Conservation (phyloP, 2,888 invertebrate genomes). For the Phyllotreta cruciferae region DNA sequence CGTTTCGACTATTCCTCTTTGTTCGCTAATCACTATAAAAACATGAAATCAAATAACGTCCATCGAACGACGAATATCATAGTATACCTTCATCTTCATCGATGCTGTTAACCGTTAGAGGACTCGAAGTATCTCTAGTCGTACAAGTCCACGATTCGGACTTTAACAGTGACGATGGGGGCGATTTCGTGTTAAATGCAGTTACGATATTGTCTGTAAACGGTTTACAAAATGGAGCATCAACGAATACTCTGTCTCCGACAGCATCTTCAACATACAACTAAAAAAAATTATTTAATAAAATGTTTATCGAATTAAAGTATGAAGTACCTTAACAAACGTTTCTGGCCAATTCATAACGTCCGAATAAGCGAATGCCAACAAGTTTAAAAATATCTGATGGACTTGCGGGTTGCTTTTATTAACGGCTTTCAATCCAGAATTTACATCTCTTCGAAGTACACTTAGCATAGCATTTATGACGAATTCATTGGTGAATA, state of each 20-base stretch:
- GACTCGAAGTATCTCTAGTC: constrained; percentile 59
- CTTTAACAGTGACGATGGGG: constrained; percentile 73
- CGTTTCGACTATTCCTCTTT: constrained; percentile 58
- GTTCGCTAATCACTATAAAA: constrained; percentile 58
- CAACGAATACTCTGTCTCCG: constrained; percentile 93
- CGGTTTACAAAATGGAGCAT: constrained; percentile 87
- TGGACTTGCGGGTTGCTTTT: constrained; percentile 83
- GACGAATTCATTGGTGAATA: constrained; percentile 78
- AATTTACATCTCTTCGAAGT: constrained; percentile 75
- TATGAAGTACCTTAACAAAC: constrained; percentile 77
- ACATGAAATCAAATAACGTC: neutral
- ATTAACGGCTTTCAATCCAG: constrained; percentile 71
- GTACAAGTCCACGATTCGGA: constrained; percentile 67
- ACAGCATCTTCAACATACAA: constrained; percentile 94
- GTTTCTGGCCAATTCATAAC: constrained; percentile 90
- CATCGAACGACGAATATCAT: too few relatives aligned
- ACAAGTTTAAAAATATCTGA: constrained; percentile 82
- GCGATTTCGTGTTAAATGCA: constrained; percentile 81
- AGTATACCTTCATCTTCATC: constrained; percentile 67
- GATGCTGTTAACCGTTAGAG: constrained; percentile 61
- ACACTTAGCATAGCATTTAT: constrained; percentile 82
- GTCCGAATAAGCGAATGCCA: constrained; percentile 82
- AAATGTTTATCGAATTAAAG: neutral
- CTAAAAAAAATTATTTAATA: constrained; percentile 58
- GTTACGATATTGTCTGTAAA: constrained; percentile 91